These are phyloP conservation scores for Cyclargus thomasi DNA, from an alignment of 1,140 invertebrate genomes.

Conservation along the genomic window DNA sequence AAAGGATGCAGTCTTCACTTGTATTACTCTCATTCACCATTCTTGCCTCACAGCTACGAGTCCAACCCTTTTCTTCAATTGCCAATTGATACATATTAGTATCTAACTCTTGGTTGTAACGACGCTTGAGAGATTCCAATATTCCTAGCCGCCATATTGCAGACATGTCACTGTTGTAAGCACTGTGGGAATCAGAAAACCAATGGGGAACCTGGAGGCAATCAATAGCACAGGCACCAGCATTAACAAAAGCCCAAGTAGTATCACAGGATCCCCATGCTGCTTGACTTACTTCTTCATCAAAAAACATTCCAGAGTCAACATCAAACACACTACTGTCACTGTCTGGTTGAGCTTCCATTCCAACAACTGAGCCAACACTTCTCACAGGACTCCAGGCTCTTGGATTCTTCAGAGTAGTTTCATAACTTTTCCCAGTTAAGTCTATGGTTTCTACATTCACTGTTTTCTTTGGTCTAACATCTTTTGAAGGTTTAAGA, in stretches of 20 bases:
- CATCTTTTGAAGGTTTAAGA: slow-evolving; percentile 60
- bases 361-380: slow-evolving; percentile 85
- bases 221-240: slow-evolving; percentile 85
- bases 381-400: slow-evolving; percentile 89
- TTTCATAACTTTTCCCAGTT: slow-evolving; percentile 80
- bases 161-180: slow-evolving; percentile 78
- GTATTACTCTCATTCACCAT: slow-evolving; percentile 77
- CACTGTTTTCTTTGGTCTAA: slow-evolving; percentile 53
- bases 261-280: slow-evolving; percentile 86
- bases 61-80: slow-evolving; percentile 88
- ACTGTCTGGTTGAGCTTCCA: slow-evolving; percentile 86
- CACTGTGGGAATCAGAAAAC: slow-evolving; percentile 78
- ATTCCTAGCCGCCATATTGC: slow-evolving; percentile 86
- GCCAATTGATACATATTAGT: slow-evolving; percentile 81
- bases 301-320: slow-evolving; percentile 85
- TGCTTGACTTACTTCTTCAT: slow-evolving; percentile 81
- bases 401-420: slow-evolving; percentile 82
- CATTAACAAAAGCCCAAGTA: slow-evolving; percentile 85
- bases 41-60: slow-evolving; percentile 85
- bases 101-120: slow-evolving; percentile 74
- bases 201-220: slow-evolving; percentile 83
- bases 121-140: slow-evolving; percentile 80
- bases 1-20: slow-evolving; percentile 85
- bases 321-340: slow-evolving; percentile 87
- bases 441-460: slow-evolving; percentile 72